Evolutionary conservation across 2,888 invertebrate genomes (phyloP).

Genomic region (Xestia ashworthii): DNA sequence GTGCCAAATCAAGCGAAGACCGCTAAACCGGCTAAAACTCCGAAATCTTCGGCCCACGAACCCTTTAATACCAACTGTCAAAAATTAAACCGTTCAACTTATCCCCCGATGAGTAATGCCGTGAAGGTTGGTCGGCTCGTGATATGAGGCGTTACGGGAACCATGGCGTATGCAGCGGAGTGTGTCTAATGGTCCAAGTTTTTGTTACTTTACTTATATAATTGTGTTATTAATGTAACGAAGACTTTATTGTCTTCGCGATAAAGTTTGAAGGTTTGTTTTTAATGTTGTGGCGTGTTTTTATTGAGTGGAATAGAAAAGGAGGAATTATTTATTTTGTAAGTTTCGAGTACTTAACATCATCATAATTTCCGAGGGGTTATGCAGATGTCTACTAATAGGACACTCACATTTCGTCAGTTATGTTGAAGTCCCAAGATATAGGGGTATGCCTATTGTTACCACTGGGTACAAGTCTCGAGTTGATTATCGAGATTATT

Average conservation of each 20-base stretch:
- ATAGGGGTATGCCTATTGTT: too few relatives aligned
- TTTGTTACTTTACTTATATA: conserved; percentile 54
- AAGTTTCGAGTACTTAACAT: too few relatives aligned
- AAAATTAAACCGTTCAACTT: conserved; percentile 80
- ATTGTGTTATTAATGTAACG: conserved; percentile 61
- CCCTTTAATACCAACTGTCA: conserved; percentile 80
- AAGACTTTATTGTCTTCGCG: conserved; percentile 45
- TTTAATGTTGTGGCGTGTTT: conserved; percentile 32
- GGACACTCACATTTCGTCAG: too few relatives aligned
- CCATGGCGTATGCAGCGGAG: conserved; percentile 49
- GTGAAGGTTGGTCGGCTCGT: conserved; percentile 56
- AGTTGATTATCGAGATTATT: too few relatives aligned
- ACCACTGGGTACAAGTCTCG: too few relatives aligned
- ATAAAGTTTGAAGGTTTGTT: conserved; percentile 36
- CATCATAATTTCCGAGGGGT: too few relatives aligned
- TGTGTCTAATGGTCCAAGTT: conserved; percentile 58
- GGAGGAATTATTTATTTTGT: background rate
- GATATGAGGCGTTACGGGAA: conserved; percentile 65
- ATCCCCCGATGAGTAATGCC: conserved; percentile 75
- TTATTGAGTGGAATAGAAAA: background rate
- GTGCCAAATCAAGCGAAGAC: conserved; percentile 5
- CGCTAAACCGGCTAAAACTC: background rate
- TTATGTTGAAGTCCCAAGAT: too few relatives aligned
- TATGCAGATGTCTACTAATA: too few relatives aligned
- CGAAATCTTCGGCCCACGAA: conserved; percentile 9